These are phyloP conservation scores for Hyposoter dolosus DNA, from an alignment of 2,888 invertebrate genomes.

Conservation along the genomic window DNA sequence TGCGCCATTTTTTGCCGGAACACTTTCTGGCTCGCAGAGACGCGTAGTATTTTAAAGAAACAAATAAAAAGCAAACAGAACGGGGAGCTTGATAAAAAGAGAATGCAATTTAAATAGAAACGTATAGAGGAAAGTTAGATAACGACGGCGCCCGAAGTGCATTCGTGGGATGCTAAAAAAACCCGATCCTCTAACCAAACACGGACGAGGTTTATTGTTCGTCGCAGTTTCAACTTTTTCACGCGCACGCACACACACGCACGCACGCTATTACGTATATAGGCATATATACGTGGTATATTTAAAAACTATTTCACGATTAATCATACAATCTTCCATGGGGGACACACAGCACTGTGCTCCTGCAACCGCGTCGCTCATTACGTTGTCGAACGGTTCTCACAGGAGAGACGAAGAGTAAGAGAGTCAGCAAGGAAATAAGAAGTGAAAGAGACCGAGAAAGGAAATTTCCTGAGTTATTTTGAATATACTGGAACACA, in stretches of 20 bases:
- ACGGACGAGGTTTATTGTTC: slow-evolving; percentile 24
- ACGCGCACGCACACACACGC: slow-evolving; percentile 3
- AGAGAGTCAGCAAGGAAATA: neutral
- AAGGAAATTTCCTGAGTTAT: neutral
- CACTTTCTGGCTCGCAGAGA: neutral
- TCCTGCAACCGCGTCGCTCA: slow-evolving; percentile 59
- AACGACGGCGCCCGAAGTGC: neutral
- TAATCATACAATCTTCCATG: slow-evolving; percentile 55
- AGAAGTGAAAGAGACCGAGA: slow-evolving; percentile 17
- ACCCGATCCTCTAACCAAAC: slow-evolving; percentile 41
- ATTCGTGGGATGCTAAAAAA: slow-evolving; percentile 19
- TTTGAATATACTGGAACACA: slow-evolving; percentile 19
- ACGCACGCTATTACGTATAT: slow-evolving; percentile 10
- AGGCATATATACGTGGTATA: slow-evolving; percentile 29
- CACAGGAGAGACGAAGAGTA: slow-evolving; percentile 19
- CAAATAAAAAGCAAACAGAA: neutral
- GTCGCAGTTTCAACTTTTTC: slow-evolving; percentile 29
- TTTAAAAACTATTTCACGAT: slow-evolving; percentile 58
- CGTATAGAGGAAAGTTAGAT: slow-evolving; percentile 23
- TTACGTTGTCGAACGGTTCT: slow-evolving; percentile 64
- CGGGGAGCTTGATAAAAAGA: slow-evolving; percentile 5
- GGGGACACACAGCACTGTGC: slow-evolving; percentile 38
- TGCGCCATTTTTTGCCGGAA: slow-evolving; percentile 33
- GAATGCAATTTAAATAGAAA: neutral
- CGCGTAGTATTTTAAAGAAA: slow-evolving; percentile 1